These are phyloP conservation scores for Oriolus oriolus DNA, from an alignment of 2,113 vertebrate genomes.

Conservation along the genomic window DNA sequence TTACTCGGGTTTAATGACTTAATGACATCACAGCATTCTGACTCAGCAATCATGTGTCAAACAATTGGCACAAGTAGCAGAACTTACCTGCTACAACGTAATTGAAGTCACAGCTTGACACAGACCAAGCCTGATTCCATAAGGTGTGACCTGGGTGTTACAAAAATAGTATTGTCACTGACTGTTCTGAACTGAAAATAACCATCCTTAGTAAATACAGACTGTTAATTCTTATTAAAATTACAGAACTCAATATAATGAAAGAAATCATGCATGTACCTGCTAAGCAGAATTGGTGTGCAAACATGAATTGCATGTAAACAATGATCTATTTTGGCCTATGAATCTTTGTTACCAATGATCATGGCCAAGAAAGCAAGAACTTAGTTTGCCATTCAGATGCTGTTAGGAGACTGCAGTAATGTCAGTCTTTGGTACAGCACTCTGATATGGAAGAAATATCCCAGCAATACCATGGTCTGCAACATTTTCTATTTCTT, in stretches of 20 bases:
- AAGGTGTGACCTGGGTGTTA: neutral
- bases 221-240: neutral
- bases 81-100: neutral
- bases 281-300: neutral
- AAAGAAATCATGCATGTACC: neutral
- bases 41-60: neutral
- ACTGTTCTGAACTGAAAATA: neutral
- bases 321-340: neutral
- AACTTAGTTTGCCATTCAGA: neutral
- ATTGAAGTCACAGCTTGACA: neutral
- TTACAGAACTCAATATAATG: neutral
- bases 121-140: accelerated
- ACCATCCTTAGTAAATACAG: neutral
- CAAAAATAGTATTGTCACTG: neutral
- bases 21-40: neutral
- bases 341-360: neutral
- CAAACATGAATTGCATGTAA: neutral
- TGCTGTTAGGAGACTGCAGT: neutral
- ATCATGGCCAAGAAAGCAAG: neutral
- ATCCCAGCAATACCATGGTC: neutral
- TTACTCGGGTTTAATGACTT: neutral
- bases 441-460: neutral
- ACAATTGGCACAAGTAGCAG: neutral
- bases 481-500: neutral
- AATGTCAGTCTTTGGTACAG: neutral